These are phyloP conservation scores for Aphyosemion australe DNA, from an alignment of 2,113 vertebrate species.

Conservation along the genomic window DNA sequence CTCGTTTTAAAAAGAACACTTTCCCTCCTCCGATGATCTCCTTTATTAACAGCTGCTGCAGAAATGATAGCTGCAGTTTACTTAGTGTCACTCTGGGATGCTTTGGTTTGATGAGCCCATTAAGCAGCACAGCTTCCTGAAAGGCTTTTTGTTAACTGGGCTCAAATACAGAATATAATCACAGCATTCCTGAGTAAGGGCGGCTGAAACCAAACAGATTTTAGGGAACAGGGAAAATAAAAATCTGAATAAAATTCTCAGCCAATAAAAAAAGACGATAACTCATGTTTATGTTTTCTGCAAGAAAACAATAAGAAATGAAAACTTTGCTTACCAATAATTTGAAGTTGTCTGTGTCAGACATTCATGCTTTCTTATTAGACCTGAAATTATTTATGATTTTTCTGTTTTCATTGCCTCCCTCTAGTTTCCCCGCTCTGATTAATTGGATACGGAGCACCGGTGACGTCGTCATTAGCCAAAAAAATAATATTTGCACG, in stretches of 20 bases:
- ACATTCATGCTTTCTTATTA: constrained; percentile 42
- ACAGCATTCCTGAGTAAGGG: constrained; percentile 16
- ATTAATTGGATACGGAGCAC: constrained; percentile 55
- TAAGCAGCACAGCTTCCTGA: constrained; percentile 45
- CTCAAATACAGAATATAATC: constrained; percentile 11
- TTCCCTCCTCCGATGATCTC: no score
- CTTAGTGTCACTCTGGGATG: constrained; percentile 31
- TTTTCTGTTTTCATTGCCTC: constrained; percentile 42
- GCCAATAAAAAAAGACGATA: constrained; percentile 16
- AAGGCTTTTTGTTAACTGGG: no score
- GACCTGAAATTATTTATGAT: constrained; percentile 49
- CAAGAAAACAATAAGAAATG: no score
- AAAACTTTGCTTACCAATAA: no score
- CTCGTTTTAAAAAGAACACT: no score
- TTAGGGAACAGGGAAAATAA: constrained; percentile 9
- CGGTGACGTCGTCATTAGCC: constrained; percentile 45
- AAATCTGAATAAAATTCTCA: background rate
- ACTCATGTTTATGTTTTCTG: background rate
- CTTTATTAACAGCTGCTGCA: constrained; percentile 35
- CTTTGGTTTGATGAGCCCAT: constrained; percentile 51
- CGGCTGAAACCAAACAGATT: constrained; percentile 26
- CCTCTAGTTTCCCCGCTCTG: constrained; percentile 29
- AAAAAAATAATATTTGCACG: no score
- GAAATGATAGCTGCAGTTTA: constrained; percentile 9
- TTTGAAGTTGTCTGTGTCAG: background rate